Evolutionary conservation across 2,113 vertebrate genomes (phyloP).

Genomic region (Oryzias melastigma): DNA sequence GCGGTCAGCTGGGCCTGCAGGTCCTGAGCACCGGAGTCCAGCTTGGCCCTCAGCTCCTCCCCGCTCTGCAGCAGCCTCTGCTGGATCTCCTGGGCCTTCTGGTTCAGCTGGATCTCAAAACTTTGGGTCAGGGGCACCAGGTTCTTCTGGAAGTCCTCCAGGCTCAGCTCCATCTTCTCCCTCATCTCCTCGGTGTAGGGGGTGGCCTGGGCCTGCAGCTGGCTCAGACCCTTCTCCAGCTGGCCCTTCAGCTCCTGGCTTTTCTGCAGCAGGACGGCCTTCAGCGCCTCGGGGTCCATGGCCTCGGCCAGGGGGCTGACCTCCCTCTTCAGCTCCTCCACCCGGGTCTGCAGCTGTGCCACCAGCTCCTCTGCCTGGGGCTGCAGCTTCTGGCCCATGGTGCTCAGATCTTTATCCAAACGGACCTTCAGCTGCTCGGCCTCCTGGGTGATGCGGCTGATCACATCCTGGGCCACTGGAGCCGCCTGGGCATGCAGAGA

Average conservation of each 20-base stretch:
- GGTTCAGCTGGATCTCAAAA: slow-evolving; percentile 56
- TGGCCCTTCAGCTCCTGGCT: slow-evolving; percentile 55
- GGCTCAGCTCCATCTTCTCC: slow-evolving; percentile 53
- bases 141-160: slow-evolving; percentile 66
- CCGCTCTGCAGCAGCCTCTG: slow-evolving; percentile 50
- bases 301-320: slow-evolving; percentile 52
- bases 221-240: slow-evolving; percentile 35
- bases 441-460: slow-evolving; percentile 57
- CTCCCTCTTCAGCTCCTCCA: slow-evolving; percentile 78
- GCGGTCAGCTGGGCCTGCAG: slow-evolving; percentile 45
- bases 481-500: slow-evolving; percentile 37
- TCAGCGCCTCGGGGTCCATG: slow-evolving; percentile 55
- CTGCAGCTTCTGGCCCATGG: slow-evolving; percentile 26
- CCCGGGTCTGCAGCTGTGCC: slow-evolving; percentile 68
- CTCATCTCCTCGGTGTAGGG: slow-evolving; percentile 49
- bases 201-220: slow-evolving; percentile 58
- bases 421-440: slow-evolving; percentile 57
- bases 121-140: slow-evolving; percentile 60
- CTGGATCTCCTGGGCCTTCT: slow-evolving; percentile 60
- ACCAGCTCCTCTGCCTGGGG: slow-evolving; percentile 72
- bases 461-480: slow-evolving; percentile 47
- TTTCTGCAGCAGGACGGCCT: slow-evolving; percentile 43
- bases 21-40: slow-evolving; percentile 50
- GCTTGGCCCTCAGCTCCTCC: slow-evolving; percentile 47
- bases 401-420: slow-evolving; percentile 54